Base-by-base conservation (phyloP, 2,113 vertebrate genomes). In the Zosterops lateralis region DNA sequence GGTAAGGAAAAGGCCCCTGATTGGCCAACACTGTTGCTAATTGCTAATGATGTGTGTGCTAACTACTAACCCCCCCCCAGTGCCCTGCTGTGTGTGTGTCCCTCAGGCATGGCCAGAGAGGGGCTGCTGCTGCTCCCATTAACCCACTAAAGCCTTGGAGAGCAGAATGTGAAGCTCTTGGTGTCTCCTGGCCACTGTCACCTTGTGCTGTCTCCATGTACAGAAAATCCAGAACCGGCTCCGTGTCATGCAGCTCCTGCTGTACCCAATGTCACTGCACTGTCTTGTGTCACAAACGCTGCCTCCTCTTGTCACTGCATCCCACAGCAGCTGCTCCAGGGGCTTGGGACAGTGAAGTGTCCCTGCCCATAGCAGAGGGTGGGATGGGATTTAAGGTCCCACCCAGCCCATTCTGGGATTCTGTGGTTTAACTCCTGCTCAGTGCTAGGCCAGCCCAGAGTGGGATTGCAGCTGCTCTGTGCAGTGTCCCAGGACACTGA, bases 1-100 rank as follows among this genome's bases (percentile, higher is more conserved):
- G 99, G 99, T 99, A 99, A 99, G 99, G 97, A 98, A 94, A 92
- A 96, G 98, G 98, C 98, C 97, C 58, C 84, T 98, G 97, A 98
- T 97, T 98, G 97, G 98, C 96, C 98, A 93, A 95, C 97, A 95
- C 76, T 79, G 81, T 91, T 91, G 94, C 96, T 97, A 77, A 97
- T 66, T 53, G 71, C 25, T 87, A 97, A 98, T 98, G 97, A 90
- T 91, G 77, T 84, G 96, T 96, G 90, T 96, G 97, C 97, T 96
- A 92, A 93, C 81, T 71, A 93, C 98, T 97, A 98, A 97, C 97
- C 71, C 50, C 21, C 21, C 57, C 58, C 61, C 87, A 67, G 54
- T 48, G 64, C 50, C 87, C 73, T 45, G 90, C 97, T 98, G 47
- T 31, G 56, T 67, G 56, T 67, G 87, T 56, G 78, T 62, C 62